Conservation (phyloP, 2,888 invertebrate genomes). For the Drosophila mimica region DNA sequence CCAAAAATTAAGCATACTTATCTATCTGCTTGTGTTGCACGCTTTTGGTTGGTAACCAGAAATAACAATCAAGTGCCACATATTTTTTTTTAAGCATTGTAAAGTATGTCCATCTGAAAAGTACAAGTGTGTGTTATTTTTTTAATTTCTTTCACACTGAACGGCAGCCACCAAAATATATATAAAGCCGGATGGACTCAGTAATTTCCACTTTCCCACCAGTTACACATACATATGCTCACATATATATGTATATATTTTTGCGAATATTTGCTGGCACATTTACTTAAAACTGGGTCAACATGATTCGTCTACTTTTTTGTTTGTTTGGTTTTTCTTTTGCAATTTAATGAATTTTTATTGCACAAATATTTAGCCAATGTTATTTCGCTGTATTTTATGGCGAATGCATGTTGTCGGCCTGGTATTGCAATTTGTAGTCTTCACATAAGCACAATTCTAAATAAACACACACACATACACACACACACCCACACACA, state of each 20-base stretch:
- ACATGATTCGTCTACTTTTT: slow-evolving; percentile 27
- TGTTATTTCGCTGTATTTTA: slow-evolving; percentile 58
- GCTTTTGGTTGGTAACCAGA: not conserved
- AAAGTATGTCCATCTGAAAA: not conserved
- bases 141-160: slow-evolving; percentile 27
- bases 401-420: slow-evolving; percentile 43
- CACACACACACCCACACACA: not conserved
- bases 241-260: slow-evolving; percentile 7
- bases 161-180: slow-evolving; percentile 17
- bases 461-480: slow-evolving; percentile 5
- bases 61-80: slow-evolving; percentile 17
- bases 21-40: not conserved
- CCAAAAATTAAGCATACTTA: no score
- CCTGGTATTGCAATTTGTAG: slow-evolving; percentile 29
- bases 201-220: slow-evolving; percentile 21
- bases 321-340: not conserved
- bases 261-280: slow-evolving; percentile 18
- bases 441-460: slow-evolving; percentile 5
- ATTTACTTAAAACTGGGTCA: slow-evolving; percentile 49
- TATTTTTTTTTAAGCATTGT: slow-evolving; percentile 2
- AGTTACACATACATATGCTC: not conserved
- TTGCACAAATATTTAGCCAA: slow-evolving; percentile 54
- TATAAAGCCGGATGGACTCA: slow-evolving; percentile 24
- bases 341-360: slow-evolving; percentile 57
- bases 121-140: slow-evolving; percentile 21